Percentiles rank a stretch among this genome's conserved stretches.
Evolutionary conservation across 1,140 invertebrate species (phyloP).

Genomic region (Caenorhabditis latens): DNA sequence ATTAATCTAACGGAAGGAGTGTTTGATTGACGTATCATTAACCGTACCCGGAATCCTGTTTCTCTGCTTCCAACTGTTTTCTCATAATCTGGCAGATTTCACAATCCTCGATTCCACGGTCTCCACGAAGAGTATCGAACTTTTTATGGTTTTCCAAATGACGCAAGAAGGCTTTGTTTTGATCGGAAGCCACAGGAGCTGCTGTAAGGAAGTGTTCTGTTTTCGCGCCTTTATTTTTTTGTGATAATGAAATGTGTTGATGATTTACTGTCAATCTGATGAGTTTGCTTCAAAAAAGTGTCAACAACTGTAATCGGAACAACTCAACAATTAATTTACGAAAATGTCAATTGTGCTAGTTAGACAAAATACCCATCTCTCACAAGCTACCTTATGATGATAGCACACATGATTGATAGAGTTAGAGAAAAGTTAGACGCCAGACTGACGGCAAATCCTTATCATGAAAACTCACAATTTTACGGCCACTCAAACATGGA

Average conservation of each 20-base stretch:
- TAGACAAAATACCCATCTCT: conserved; percentile 5
- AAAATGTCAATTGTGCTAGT: conserved; percentile 41
- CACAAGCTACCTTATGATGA: background rate
- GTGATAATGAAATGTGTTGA: background rate
- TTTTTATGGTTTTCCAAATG: conserved; percentile 46
- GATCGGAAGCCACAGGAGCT: conserved; percentile 31
- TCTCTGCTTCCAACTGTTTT: conserved; percentile 32
- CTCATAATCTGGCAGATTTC: conserved; percentile 48
- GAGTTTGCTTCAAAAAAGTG: background rate
- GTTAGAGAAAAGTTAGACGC: conserved; percentile 30
- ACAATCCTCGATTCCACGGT: conserved; percentile 41
- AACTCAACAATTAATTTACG: background rate
- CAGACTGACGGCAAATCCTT: conserved; percentile 33
- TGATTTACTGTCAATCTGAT: conserved; percentile 16
- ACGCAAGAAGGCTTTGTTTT: conserved; percentile 32
- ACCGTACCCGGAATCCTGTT: conserved; percentile 35
- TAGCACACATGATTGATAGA: background rate
- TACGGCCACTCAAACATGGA: conserved; percentile 33
- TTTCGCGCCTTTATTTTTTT: background rate
- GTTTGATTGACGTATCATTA: background rate
- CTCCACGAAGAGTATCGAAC: conserved; percentile 33
- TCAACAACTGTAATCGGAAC: conserved; percentile 23
- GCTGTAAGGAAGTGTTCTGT: background rate
- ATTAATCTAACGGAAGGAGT: background rate
- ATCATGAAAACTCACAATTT: conserved; percentile 29